A percentile compares a stretch with the other conserved stretches of the same genome.
phyloP scores from a whole-genome alignment of 2,797 vertebrate species.

The Gadopsis marmoratus region DNA sequence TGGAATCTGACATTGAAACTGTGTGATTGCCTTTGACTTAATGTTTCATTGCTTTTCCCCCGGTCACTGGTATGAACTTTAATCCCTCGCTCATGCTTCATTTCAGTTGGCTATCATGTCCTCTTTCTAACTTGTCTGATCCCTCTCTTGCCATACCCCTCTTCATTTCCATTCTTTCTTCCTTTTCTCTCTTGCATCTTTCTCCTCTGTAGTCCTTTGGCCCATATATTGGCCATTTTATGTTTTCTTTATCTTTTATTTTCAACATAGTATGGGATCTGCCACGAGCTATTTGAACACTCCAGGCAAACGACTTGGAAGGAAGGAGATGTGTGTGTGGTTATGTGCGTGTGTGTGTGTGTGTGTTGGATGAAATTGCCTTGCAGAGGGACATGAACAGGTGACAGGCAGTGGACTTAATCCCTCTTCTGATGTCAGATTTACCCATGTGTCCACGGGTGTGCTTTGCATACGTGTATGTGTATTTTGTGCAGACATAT shows the following conservation, averaged over 20 bases:
- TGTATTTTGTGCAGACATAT: slow-evolving; percentile 67
- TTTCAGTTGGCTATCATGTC: slow-evolving; percentile 24
- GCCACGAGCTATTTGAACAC: slow-evolving; percentile 52
- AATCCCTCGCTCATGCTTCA: slow-evolving; percentile 4
- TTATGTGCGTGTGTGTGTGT: slow-evolving; percentile 1
- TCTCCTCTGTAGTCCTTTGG: slow-evolving; percentile 16
- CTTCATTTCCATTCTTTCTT: neutral
- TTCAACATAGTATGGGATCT: slow-evolving; percentile 54
- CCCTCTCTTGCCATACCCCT: slow-evolving; percentile 19
- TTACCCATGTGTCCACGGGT: slow-evolving; percentile 57
- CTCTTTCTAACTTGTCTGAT: slow-evolving; percentile 30
- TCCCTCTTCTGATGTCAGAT: slow-evolving; percentile 75
- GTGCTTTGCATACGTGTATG: slow-evolving; percentile 73
- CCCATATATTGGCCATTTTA: slow-evolving; percentile 26
- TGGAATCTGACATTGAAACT: slow-evolving; percentile 56
- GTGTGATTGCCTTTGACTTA: slow-evolving; percentile 46
- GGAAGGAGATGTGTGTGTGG: slow-evolving; percentile 34
- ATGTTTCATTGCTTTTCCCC: slow-evolving; percentile 48
- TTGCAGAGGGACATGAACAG: slow-evolving; percentile 76
- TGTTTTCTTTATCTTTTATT: slow-evolving; percentile 29
- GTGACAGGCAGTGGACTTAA: slow-evolving; percentile 76
- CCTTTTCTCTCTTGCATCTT: slow-evolving; percentile 6
- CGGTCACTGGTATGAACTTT: slow-evolving; percentile 23
- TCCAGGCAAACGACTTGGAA: slow-evolving; percentile 16
- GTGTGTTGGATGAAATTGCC: slow-evolving; percentile 30